Conservation (phyloP, 2,113 vertebrate species). For the Aepyceros melampus region DNA sequence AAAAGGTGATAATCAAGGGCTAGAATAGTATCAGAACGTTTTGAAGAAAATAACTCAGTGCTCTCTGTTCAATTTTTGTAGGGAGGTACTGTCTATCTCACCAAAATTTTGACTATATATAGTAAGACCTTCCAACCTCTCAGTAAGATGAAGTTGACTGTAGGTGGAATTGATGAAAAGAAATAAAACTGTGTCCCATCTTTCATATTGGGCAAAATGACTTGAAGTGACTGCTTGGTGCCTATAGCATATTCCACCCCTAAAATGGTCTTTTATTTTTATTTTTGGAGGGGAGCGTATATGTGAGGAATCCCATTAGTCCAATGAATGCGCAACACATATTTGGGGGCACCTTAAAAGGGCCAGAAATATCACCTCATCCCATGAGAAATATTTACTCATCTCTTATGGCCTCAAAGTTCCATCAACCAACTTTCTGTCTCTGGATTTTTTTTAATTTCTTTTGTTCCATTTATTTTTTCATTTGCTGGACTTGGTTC, state of each 20-base stretch:
- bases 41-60: not conserved
- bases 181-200: not conserved
- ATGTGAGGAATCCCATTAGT: not conserved
- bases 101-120: not conserved
- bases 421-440: not conserved
- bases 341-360: not conserved
- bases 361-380: not conserved
- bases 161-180: not conserved
- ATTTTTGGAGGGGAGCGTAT: not conserved
- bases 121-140: not conserved
- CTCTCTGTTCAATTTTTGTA: not conserved
- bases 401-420: not conserved
- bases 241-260: not conserved
- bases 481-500: not conserved
- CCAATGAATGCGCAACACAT: not conserved
- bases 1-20: not conserved
- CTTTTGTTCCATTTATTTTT: not conserved
- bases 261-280: not conserved
- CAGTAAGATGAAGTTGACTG: not conserved
- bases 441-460: not conserved
- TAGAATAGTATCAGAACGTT: not conserved
- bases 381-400: not conserved
- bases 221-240: not conserved
- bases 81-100: not conserved
- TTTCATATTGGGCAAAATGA: not conserved